Evolutionary conservation across 2,888 invertebrate genomes (phyloP).

Genomic region (Trichogramma dendrolimi): DNA sequence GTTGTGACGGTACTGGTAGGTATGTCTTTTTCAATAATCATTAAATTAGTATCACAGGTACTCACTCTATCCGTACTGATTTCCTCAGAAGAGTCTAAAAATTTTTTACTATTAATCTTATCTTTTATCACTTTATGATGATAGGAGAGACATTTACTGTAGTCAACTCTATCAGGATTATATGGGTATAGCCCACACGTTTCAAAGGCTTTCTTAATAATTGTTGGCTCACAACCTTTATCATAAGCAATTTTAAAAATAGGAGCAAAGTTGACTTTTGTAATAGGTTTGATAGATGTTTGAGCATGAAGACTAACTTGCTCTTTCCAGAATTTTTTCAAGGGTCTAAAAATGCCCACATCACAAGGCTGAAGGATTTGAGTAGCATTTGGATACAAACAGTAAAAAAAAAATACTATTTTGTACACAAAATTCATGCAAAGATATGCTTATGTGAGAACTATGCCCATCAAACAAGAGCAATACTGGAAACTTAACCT

Average conservation of each 20-base stretch:
- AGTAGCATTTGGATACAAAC: slow-evolving; percentile 20
- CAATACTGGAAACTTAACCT: slow-evolving; percentile 6
- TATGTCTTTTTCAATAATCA: slow-evolving; percentile 1
- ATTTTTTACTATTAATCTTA: not conserved
- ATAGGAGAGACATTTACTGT: slow-evolving; percentile 21
- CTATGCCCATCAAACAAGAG: slow-evolving; percentile 9
- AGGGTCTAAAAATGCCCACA: slow-evolving; percentile 18
- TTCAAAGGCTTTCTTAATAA: slow-evolving; percentile 17
- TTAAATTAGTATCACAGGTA: slow-evolving; percentile 2
- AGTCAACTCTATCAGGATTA: slow-evolving; percentile 16
- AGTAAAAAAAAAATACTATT: slow-evolving; percentile 18
- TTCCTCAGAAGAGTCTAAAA: not conserved
- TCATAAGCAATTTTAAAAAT: slow-evolving; percentile 12
- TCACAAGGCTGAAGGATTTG: slow-evolving; percentile 20
- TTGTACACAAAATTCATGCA: slow-evolving; percentile 13
- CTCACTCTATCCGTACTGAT: not conserved
- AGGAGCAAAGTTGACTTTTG: slow-evolving; percentile 18
- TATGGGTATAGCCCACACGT: slow-evolving; percentile 20
- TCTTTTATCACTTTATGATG: slow-evolving; percentile 8
- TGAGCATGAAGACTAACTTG: slow-evolving; percentile 5
- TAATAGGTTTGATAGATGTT: slow-evolving; percentile 4
- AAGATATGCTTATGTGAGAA: slow-evolving; percentile 8
- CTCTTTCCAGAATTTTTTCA: slow-evolving; percentile 14
- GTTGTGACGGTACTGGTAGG: not conserved
- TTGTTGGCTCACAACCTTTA: slow-evolving; percentile 6